A percentile compares a stretch with the other conserved stretches of the same genome.
These are phyloP conservation scores for Turnix velox DNA, from an alignment of 2,113 vertebrate species.

Conservation along the genomic window DNA sequence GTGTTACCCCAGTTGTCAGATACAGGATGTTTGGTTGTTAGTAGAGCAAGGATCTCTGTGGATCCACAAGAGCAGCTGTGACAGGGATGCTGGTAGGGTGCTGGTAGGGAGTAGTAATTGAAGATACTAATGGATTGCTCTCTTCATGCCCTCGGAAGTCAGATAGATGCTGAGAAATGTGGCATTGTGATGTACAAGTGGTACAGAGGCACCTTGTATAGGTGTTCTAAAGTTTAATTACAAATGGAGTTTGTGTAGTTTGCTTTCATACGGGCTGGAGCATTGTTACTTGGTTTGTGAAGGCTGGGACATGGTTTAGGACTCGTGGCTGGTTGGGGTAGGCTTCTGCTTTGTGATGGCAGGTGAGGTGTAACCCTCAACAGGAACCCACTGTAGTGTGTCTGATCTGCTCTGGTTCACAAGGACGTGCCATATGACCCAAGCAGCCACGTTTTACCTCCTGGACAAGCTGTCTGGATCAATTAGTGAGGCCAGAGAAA, in stretches of 20 bases:
- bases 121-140: background rate
- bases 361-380: background rate
- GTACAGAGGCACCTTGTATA: background rate
- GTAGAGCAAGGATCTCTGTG: background rate
- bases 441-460: background rate
- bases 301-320: background rate
- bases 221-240: background rate
- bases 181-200: background rate
- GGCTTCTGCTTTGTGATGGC: background rate
- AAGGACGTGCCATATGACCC: fast-evolving
- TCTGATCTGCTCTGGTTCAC: background rate
- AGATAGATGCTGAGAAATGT: background rate
- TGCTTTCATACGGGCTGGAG: background rate
- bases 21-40: background rate
- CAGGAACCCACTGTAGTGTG: fast-evolving
- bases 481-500: background rate
- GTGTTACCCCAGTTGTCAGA: background rate
- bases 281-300: background rate
- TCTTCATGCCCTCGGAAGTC: background rate
- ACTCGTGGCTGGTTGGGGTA: fast-evolving
- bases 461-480: background rate
- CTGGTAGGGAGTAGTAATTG: background rate
- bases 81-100: background rate
- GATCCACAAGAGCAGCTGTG: background rate
- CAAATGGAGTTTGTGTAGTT: background rate